Percentiles rank a stretch among this genome's conserved stretches.
Conservation (phyloP, 2,888 invertebrate species). For the Troides helena region DNA sequence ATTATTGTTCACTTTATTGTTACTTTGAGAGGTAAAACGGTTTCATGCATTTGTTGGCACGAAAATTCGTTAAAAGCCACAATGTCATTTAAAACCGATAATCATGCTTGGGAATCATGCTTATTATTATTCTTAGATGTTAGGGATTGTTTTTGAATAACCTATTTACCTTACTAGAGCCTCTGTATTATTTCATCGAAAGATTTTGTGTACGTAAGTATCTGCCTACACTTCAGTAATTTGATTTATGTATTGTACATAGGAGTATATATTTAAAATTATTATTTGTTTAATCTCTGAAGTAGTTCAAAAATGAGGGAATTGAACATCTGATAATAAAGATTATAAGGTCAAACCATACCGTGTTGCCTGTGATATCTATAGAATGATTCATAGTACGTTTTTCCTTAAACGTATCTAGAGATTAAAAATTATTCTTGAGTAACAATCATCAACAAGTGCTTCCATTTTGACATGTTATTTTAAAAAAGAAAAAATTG, state of each 20-base stretch:
- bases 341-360: not conserved
- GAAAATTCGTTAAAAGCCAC: not conserved
- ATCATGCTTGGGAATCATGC: not conserved
- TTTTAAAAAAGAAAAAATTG: no score
- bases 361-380: conserved; percentile 2
- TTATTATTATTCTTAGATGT: not conserved
- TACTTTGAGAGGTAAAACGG: not conserved
- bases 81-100: not conserved
- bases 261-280: no score
- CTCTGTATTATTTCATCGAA: no score
- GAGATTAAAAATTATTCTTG: not conserved
- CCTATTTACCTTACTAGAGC: no score
- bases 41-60: not conserved
- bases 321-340: no score
- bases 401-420: conserved; percentile 15
- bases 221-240: no score
- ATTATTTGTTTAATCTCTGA: no score
- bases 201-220: no score
- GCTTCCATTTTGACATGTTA: no score
- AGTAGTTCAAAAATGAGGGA: no score
- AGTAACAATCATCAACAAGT: not conserved
- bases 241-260: no score
- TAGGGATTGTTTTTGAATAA: not conserved
- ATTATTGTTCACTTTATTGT: not conserved
- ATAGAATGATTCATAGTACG: not conserved